Evolutionary conservation across 2,113 vertebrate genomes (phyloP).

Genomic region (Pagrus major): DNA sequence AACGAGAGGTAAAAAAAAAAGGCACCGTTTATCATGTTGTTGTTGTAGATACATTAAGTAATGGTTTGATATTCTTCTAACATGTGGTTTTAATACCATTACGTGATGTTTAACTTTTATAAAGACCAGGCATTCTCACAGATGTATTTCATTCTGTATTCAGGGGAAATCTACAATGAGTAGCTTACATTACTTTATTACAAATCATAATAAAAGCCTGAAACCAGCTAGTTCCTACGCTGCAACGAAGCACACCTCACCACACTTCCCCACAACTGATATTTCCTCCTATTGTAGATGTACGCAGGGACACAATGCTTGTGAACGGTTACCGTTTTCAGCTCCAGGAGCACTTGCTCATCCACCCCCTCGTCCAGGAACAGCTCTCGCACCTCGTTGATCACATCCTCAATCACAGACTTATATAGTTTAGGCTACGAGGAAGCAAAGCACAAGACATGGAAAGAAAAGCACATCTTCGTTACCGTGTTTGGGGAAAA

Average conservation of each 20-base stretch:
- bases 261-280: too few species aligned
- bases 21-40: background rate
- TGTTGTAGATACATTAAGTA: background rate
- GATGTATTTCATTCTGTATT: background rate
- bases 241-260: background rate
- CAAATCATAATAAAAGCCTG: background rate
- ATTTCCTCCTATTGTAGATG: background rate
- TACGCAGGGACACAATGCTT: background rate
- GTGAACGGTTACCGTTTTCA: conserved; percentile 92
- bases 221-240: background rate
- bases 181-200: too few species aligned
- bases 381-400: conserved; percentile 96
- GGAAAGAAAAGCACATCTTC: background rate
- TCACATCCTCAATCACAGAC: conserved; percentile 98
- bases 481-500: background rate
- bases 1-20: background rate
- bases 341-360: conserved; percentile 96
- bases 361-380: conserved; percentile 99
- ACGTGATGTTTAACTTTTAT: background rate
- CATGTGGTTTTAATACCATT: background rate
- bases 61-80: too few species aligned
- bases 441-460: conserved; percentile 26
- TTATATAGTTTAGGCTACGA: conserved; percentile 95
- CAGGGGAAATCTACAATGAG: too few species aligned
- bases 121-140: background rate